A percentile compares a stretch with the other conserved stretches of the same genome.
Conservation (phyloP, 2,113 vertebrate species). For the Dipodomys ordii region DNA sequence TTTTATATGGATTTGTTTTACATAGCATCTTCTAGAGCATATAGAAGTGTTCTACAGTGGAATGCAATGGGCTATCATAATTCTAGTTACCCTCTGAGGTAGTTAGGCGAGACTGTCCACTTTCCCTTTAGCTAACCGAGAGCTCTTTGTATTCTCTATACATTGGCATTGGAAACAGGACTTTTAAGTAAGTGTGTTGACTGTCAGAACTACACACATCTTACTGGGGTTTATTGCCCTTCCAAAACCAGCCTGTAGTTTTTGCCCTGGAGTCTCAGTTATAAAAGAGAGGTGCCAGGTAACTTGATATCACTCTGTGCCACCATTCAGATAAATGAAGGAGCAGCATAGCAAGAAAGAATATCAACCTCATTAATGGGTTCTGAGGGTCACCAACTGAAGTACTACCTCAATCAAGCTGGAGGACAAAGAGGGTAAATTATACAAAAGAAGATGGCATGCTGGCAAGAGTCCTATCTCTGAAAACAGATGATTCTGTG, state of each 20-base stretch:
- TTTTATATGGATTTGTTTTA: slow-evolving; percentile 51
- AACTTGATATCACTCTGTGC: not conserved
- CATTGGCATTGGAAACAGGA: slow-evolving; percentile 27
- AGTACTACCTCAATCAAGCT: slow-evolving; percentile 42
- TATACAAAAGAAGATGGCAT: slow-evolving; percentile 56
- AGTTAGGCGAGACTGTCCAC: not conserved
- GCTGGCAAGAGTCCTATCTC: slow-evolving; percentile 57
- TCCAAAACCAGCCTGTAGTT: not conserved
- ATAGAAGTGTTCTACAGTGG: slow-evolving; percentile 12
- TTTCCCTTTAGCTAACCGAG: not conserved
- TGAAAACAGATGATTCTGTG: slow-evolving; percentile 79
- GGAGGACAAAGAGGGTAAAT: slow-evolving; percentile 47
- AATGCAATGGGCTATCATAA: not conserved
- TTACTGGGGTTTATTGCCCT: not conserved
- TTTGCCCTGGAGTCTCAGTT: slow-evolving; percentile 39
- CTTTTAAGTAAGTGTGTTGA: slow-evolving; percentile 14
- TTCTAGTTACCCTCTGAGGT: slow-evolving; percentile 4
- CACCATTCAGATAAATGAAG: slow-evolving; percentile 45
- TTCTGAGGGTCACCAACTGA: slow-evolving; percentile 16
- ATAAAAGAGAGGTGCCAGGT: not conserved
- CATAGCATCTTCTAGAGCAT: slow-evolving; percentile 36
- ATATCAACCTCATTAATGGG: not conserved
- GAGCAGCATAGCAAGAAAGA: not conserved
- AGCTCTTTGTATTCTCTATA: slow-evolving; percentile 7
- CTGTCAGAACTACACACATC: not conserved